Conservation (phyloP, 2,113 vertebrate genomes). For the Mesitornis unicolor region DNA sequence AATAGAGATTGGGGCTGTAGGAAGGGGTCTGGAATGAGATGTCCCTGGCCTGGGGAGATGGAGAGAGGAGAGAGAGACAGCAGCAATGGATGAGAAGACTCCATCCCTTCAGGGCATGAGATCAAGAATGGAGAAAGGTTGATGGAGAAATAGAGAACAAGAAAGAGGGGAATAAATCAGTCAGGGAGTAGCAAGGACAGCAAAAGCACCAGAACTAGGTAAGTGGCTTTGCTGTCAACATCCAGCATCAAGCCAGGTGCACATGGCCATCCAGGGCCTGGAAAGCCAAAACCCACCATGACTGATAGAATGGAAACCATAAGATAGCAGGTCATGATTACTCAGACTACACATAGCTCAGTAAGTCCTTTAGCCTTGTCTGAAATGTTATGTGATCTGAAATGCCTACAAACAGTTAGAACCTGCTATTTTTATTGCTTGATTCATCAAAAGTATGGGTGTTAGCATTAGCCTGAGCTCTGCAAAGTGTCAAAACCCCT, state of each 20-base stretch:
- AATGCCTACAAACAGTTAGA: background rate
- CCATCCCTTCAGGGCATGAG: accelerated
- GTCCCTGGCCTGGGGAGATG: background rate
- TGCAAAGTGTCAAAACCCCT: background rate
- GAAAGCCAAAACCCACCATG: background rate
- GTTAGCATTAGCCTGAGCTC: background rate
- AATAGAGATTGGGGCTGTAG: background rate
- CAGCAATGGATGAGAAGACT: background rate
- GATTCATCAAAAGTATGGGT: background rate
- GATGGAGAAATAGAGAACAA: background rate
- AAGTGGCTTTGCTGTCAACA: background rate
- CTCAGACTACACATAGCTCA: background rate
- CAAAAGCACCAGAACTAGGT: background rate
- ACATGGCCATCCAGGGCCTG: background rate
- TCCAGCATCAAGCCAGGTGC: background rate
- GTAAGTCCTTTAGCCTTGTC: background rate
- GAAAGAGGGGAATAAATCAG: background rate
- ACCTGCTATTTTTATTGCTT: background rate
- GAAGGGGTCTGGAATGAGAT: background rate
- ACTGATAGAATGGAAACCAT: background rate
- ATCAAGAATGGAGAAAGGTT: background rate
- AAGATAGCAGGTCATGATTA: background rate
- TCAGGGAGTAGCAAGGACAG: accelerated
- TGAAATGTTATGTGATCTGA: background rate
- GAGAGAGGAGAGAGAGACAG: background rate